Conservation (phyloP, 2,888 invertebrate species). For the Panopea generosa region DNA sequence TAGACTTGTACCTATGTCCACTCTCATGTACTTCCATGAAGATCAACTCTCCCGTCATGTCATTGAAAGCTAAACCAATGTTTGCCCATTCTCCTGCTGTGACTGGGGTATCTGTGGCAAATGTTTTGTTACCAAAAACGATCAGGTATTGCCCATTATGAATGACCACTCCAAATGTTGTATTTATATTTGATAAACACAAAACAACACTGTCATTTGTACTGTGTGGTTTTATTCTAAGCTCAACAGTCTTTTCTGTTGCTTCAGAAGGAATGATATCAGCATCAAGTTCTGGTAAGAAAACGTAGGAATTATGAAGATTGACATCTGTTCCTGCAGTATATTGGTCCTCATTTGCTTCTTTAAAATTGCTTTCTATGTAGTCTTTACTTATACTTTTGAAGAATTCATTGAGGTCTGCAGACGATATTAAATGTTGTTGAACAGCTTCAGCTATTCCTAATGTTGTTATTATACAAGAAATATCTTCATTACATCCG, state of each 20-base stretch:
- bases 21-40: constrained; percentile 43
- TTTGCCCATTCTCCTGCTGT: constrained; percentile 65
- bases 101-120: constrained; percentile 55
- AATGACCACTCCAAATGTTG: constrained; percentile 44
- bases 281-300: constrained; percentile 36
- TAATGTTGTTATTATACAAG: constrained; percentile 19
- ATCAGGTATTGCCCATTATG: constrained; percentile 39
- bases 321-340: constrained; percentile 40
- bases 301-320: constrained; percentile 24
- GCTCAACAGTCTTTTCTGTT: constrained; percentile 36
- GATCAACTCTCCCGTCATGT: constrained; percentile 24
- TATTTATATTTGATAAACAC: constrained; percentile 34
- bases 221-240: constrained; percentile 39
- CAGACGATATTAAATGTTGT: constrained; percentile 5
- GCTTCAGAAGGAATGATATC: constrained; percentile 24
- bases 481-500: constrained; percentile 17
- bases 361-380: constrained; percentile 23
- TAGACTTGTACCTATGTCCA: constrained; percentile 26
- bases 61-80: constrained; percentile 49
- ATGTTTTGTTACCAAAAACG: constrained; percentile 37
- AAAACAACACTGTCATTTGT: constrained; percentile 37
- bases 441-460: constrained; percentile 31
- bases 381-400: constrained; percentile 23
- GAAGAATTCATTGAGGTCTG: constrained; percentile 24
- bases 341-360: constrained; percentile 19